phyloP scores from a whole-genome alignment of 2,113 vertebrate genomes.

The Erythrolamprus reginae region DNA sequence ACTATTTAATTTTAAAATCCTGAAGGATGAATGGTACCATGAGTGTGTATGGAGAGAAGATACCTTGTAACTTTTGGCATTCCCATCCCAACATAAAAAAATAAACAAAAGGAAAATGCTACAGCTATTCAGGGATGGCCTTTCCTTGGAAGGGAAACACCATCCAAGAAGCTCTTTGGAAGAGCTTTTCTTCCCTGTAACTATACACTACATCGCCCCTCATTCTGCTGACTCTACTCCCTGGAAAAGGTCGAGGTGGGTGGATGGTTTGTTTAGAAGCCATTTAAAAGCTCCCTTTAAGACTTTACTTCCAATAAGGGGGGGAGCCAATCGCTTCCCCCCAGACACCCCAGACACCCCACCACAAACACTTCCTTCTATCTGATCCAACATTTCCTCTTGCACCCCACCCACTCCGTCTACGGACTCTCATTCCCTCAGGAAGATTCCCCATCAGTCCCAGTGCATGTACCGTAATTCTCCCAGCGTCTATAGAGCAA shows the following conservation, averaged over 20 bases:
- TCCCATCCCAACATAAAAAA: too few species aligned
- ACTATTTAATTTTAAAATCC: not conserved
- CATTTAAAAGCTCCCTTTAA: not conserved
- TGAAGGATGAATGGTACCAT: not conserved
- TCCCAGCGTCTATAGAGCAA: not conserved
- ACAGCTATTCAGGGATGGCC: too few species aligned
- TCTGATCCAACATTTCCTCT: not conserved
- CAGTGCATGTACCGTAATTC: not conserved
- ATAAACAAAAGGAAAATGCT: too few species aligned
- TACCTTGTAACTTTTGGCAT: too few species aligned
- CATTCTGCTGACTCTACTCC: accelerated
- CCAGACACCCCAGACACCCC: too few species aligned
- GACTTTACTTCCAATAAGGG: not conserved
- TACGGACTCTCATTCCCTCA: not conserved
- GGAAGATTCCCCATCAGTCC: not conserved
- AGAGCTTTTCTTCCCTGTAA: not conserved
- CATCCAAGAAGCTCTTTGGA: too few species aligned
- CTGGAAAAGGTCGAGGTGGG: not conserved
- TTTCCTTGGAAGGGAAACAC: too few species aligned
- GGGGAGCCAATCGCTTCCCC: not conserved
- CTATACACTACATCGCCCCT: not conserved
- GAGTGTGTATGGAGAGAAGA: too few species aligned
- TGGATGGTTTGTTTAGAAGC: not conserved
- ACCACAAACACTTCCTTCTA: not conserved
- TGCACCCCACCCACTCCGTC: not conserved